Percentiles rank a stretch among this genome's conserved stretches.
Evolutionary conservation across 2,113 vertebrate species (phyloP).

Genomic region (Gobiocypris rarus): DNA sequence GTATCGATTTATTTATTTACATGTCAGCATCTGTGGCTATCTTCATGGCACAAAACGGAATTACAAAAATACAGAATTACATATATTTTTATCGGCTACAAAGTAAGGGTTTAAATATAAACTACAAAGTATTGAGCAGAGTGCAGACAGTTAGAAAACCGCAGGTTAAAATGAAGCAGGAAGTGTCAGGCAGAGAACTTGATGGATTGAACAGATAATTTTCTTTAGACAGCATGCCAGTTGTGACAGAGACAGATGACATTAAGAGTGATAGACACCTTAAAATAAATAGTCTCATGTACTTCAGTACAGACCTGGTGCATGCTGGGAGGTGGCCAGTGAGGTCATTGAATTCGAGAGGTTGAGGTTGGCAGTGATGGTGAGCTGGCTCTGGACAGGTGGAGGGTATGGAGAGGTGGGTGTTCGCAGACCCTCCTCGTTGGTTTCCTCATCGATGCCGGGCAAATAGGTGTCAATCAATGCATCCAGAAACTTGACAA

Average conservation of each 20-base stretch:
- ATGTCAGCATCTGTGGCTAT: too few relatives aligned
- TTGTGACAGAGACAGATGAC: neutral
- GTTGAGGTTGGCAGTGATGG: conserved; percentile 97
- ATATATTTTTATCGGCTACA: neutral
- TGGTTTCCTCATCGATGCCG: conserved; percentile 90
- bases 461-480: conserved; percentile 97
- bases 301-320: conserved; percentile 84
- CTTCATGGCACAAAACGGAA: too few relatives aligned
- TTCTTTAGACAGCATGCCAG: neutral
- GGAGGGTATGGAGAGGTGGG: conserved; percentile 96
- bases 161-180: neutral
- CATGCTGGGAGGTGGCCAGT: conserved; percentile 96
- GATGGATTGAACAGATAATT: neutral
- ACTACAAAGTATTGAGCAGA: neutral
- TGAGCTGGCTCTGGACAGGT: conserved; percentile 93
- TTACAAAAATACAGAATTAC: too few relatives aligned
- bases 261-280: neutral
- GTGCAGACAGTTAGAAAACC: neutral
- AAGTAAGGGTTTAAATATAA: neutral
- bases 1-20: too few relatives aligned
- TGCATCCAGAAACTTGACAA: conserved; percentile 97
- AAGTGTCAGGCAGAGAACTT: neutral
- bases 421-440: conserved; percentile 92
- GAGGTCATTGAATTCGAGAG: conserved; percentile 99
- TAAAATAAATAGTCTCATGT: neutral